Evolutionary conservation across 2,888 invertebrate species (phyloP).

Genomic region (Portevinia maculata): DNA sequence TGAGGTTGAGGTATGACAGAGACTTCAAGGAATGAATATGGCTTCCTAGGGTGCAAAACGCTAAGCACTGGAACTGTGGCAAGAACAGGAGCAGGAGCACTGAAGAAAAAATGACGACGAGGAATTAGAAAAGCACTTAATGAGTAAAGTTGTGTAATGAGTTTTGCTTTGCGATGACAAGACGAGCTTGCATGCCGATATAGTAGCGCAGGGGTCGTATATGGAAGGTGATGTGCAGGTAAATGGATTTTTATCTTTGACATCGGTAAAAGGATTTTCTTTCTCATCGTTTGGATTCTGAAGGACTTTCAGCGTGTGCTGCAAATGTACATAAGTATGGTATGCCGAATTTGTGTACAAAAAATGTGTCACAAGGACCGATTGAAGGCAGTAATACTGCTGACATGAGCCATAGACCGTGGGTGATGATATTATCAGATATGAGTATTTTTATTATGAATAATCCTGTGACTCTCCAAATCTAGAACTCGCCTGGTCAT

Average conservation of each 20-base stretch:
- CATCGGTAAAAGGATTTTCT: constrained; percentile 48
- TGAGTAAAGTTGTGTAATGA: constrained; percentile 74
- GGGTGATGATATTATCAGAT: too few relatives aligned
- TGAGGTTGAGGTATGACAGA: constrained; percentile 56
- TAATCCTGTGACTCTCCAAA: too few relatives aligned
- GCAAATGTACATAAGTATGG: constrained; percentile 20
- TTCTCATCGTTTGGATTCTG: not conserved
- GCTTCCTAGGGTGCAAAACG: constrained; percentile 48
- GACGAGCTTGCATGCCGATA: constrained; percentile 14
- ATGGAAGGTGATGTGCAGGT: constrained; percentile 55
- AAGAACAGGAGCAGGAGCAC: constrained; percentile 1
- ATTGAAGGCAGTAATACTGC: not conserved
- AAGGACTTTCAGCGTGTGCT: constrained; percentile 28
- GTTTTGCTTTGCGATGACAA: constrained; percentile 58
- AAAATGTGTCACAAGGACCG: constrained; percentile 37
- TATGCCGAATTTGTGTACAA: constrained; percentile 27
- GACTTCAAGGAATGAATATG: constrained; percentile 54
- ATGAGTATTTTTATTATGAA: too few relatives aligned
- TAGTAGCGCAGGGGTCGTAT: constrained; percentile 6
- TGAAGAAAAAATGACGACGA: constrained; percentile 39
- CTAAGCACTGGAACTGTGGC: constrained; percentile 5
- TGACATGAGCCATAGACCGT: too few relatives aligned
- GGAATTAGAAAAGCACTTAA: constrained; percentile 73
- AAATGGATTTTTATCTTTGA: constrained; percentile 68
- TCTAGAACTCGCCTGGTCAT: too few relatives aligned